Base-by-base conservation (phyloP, 2,797 vertebrate species). In the Anolis apletophallus region DNA sequence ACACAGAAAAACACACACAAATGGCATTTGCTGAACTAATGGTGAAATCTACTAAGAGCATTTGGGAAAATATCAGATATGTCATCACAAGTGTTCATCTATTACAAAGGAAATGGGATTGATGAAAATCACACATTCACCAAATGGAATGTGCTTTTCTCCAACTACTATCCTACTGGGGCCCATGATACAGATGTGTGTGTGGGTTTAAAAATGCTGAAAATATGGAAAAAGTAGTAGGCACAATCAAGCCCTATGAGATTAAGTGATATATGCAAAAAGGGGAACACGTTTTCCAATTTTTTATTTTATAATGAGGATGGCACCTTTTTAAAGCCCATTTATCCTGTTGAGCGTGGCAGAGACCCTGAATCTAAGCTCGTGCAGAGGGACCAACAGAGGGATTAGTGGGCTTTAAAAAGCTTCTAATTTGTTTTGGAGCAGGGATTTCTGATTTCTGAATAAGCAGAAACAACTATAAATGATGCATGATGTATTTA, bases 401-500 rank as follows among this genome's bases (percentile, higher is more conserved):
- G 34, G 81, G 69, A 87, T 85, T 82, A 89, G 85, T 3, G 3
- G 86, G 64, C 59, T 78, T 67, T 87, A 85, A 86, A 83, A 89
- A 85, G 57, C 79, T 54, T 91, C 88, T 83, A 73, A 91, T 90
- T 92, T 92, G 71, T 76, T 90, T n/a, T 14, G 61, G 55, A 87
- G 89, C 82, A 80, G 40, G 77, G 32, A 57, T 1, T 87, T 80
- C 80, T 91, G 10, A 85, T 83, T 90, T 94, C 81, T 75, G 85
- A 88, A 75, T 40, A 91, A 88, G 84, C 80, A 81, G 85, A 92
- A 87, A 76, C 29, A 64, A 59, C 74, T 32, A 91, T 85, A 93
- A 94, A 94, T 59, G 83, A 90, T 90, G 89, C 55, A 85, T 55
- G 34, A 85, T 59, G 86, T 78, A 80, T 88, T 95, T 93, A 92